These are phyloP conservation scores for Plumapathes pennacea DNA, from an alignment of 92 coral and sea anemone genomes.

Conservation along the genomic window DNA sequence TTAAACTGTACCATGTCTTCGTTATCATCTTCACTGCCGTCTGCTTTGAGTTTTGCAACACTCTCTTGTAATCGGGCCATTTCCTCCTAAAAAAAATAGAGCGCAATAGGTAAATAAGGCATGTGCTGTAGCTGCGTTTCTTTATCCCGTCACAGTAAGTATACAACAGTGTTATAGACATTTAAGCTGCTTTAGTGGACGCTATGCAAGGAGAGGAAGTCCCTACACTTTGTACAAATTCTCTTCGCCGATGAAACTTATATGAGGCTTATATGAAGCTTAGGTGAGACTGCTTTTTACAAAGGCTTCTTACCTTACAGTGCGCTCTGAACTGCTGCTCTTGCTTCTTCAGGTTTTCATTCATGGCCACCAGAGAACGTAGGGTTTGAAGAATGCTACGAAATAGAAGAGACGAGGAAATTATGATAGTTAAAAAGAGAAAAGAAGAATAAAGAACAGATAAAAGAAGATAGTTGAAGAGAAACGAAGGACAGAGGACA, in stretches of 20 bases:
- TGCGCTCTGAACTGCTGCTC: slow-evolving; percentile 98
- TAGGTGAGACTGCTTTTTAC: neutral
- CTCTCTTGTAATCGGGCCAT: slow-evolving; percentile 87
- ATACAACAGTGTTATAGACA: too few relatives aligned
- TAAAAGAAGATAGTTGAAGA: too few relatives aligned
- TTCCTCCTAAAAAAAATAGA: slow-evolving; percentile 66
- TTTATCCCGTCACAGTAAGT: too few relatives aligned
- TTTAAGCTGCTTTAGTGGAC: too few relatives aligned
- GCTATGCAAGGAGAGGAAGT: too few relatives aligned
- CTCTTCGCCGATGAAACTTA: neutral
- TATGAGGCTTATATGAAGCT: neutral
- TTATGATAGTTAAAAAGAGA: too few relatives aligned
- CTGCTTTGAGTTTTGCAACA: slow-evolving; percentile 78
- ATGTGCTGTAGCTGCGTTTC: neutral
- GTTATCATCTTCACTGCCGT: slow-evolving; percentile 87
- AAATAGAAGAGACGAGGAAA: neutral
- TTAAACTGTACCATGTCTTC: slow-evolving; percentile 91
- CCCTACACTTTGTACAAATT: neutral
- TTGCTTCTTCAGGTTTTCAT: slow-evolving; percentile 91
- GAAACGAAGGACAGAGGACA: neutral
- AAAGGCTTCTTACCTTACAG: slow-evolving; percentile 92
- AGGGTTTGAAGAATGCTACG: slow-evolving; percentile 82
- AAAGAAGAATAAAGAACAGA: too few relatives aligned
- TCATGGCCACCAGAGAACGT: slow-evolving; percentile 95
- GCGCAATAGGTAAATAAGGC: neutral